Conservation (phyloP, 1,140 invertebrate species). For the Mya arenaria region DNA sequence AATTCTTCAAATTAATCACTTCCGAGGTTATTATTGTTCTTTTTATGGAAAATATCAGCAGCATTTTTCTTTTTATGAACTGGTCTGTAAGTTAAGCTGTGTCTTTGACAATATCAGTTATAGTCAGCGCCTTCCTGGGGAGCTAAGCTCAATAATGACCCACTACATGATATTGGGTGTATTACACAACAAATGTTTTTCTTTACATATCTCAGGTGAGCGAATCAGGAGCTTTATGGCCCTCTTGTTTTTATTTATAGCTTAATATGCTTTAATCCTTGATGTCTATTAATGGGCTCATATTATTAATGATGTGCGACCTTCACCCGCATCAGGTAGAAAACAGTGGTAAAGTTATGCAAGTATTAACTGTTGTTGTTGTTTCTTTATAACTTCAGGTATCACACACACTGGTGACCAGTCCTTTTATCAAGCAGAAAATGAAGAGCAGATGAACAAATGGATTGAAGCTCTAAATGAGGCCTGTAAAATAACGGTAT, state of each 20-base stretch:
- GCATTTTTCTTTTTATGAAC: no score
- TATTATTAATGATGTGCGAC: background rate
- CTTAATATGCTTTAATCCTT: background rate
- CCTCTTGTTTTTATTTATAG: background rate
- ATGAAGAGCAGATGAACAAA: constrained; percentile 21
- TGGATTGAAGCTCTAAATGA: constrained; percentile 44
- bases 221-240: no score
- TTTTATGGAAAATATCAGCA: no score
- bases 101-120: no score
- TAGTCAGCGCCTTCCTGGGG: no score
- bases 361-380: background rate
- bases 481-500: constrained; percentile 41
- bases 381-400: constrained; percentile 4
- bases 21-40: no score
- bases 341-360: background rate
- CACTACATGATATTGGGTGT: no score
- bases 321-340: background rate
- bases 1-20: no score
- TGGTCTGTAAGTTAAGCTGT: no score
- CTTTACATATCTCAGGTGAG: no score
- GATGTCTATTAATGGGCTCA: background rate
- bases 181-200: no score
- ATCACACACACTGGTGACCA: constrained; percentile 48
- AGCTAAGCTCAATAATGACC: no score
- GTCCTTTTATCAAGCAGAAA: constrained; percentile 30